These are phyloP conservation scores for Megastigmus dorsalis DNA, from an alignment of 2,888 invertebrate genomes.

Conservation along the genomic window DNA sequence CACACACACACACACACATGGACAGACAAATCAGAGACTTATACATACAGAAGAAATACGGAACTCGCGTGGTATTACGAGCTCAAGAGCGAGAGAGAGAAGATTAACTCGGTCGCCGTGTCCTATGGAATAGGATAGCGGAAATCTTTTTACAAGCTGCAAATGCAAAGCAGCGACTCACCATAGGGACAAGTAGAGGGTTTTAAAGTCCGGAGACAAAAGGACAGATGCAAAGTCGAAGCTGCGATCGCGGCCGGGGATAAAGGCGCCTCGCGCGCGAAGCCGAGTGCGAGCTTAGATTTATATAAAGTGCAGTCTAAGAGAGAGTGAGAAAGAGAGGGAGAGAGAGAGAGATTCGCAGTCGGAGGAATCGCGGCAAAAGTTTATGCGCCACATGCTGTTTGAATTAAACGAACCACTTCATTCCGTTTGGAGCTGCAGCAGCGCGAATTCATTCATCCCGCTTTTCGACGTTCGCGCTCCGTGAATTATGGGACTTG, in stretches of 20 bases:
- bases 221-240: conserved; percentile 34
- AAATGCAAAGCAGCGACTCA: conserved; percentile 44
- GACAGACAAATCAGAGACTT: too few relatives aligned
- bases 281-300: too few relatives aligned
- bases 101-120: conserved; percentile 46
- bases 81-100: conserved; percentile 7
- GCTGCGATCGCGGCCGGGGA: conserved; percentile 38
- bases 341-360: conserved; percentile 21
- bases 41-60: conserved; percentile 14
- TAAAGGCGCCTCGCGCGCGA: too few relatives aligned
- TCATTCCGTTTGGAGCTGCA: too few relatives aligned
- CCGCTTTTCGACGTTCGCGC: background rate
- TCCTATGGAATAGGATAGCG: conserved; percentile 33
- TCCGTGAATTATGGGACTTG: background rate
- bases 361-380: conserved; percentile 5
- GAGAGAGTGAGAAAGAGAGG: background rate
- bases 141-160: conserved; percentile 45
- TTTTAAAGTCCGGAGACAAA: conserved; percentile 47
- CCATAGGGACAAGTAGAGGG: conserved; percentile 25
- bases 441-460: background rate
- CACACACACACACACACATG: background rate
- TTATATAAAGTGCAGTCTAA: conserved; percentile 33
- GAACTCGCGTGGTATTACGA: conserved; percentile 5
- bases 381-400: too few relatives aligned
- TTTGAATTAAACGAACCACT: too few relatives aligned